These are phyloP conservation scores for Callocephalon fimbriatum DNA, from an alignment of 2,113 vertebrate species.

Conservation along the genomic window DNA sequence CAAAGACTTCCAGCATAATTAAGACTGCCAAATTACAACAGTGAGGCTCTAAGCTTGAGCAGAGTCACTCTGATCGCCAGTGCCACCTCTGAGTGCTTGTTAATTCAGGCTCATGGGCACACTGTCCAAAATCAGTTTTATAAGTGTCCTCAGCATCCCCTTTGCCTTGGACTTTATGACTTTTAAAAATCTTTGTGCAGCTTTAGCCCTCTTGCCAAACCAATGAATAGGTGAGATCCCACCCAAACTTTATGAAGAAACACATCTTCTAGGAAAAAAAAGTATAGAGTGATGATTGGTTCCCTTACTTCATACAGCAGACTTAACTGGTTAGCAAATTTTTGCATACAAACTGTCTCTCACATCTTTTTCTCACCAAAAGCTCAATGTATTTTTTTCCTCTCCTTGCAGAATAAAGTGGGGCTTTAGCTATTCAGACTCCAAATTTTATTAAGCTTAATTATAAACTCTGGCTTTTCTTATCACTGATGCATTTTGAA, in stretches of 20 bases:
- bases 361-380: not conserved
- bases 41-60: not conserved
- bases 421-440: not conserved
- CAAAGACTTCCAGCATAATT: not conserved
- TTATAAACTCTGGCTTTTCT: not conserved
- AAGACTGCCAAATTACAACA: not conserved
- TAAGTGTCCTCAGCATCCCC: not conserved
- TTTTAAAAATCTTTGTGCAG: not conserved
- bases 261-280: not conserved
- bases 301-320: not conserved
- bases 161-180: not conserved
- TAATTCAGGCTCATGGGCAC: not conserved
- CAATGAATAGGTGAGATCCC: not conserved
- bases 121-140: not conserved
- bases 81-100: not conserved
- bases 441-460: not conserved
- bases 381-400: not conserved
- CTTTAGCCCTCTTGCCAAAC: not conserved
- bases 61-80: not conserved
- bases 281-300: not conserved
- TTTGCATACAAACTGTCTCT: not conserved
- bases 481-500: not conserved
- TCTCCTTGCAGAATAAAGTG: not conserved
- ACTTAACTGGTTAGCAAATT: not conserved
- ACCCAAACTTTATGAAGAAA: not conserved